Percentiles rank a stretch among this genome's conserved stretches.
phyloP scores from a whole-genome alignment of 1,140 invertebrate species.

The Drosophila rufa region DNA sequence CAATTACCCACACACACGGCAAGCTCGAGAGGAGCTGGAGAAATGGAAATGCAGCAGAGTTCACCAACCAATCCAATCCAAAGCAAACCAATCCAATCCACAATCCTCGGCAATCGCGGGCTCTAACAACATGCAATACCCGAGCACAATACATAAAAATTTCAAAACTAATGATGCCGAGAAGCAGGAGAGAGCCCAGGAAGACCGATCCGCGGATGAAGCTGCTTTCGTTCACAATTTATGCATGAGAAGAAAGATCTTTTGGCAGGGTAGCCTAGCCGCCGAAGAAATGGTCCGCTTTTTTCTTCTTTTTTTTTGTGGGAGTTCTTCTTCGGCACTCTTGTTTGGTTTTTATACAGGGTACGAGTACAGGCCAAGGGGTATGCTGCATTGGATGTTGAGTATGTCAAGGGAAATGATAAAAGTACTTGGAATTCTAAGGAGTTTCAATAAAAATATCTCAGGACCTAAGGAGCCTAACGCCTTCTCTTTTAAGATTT shows the following conservation, averaged over 20 bases:
- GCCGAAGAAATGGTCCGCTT: slow-evolving; percentile 69
- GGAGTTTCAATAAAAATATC: neutral
- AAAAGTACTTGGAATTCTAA: neutral
- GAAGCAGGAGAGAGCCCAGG: slow-evolving; percentile 15
- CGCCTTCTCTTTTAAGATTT: neutral
- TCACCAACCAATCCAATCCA: slow-evolving; percentile 52
- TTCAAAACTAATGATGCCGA: slow-evolving; percentile 76
- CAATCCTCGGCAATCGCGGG: slow-evolving; percentile 59
- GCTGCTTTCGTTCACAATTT: slow-evolving; percentile 71
- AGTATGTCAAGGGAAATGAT: too few relatives aligned
- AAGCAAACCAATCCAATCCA: slow-evolving; percentile 15
- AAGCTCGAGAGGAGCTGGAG: slow-evolving; percentile 8
- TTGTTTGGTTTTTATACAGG: slow-evolving; percentile 11
- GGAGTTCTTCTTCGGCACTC: slow-evolving; percentile 45
- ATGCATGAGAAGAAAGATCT: slow-evolving; percentile 78
- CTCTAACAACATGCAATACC: slow-evolving; percentile 52
- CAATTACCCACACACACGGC: slow-evolving; percentile 69
- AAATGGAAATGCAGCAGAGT: slow-evolving; percentile 25
- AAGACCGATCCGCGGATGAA: slow-evolving; percentile 19
- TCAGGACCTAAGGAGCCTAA: neutral
- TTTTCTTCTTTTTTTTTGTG: slow-evolving; percentile 23
- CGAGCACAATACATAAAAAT: slow-evolving; percentile 60
- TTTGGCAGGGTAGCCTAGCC: slow-evolving; percentile 49
- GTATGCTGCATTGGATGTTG: neutral
- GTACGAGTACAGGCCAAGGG: slow-evolving; percentile 10